A percentile compares a stretch with the other conserved stretches of the same genome.
These are phyloP conservation scores for Steatocranus sp. DNA, from an alignment of 2,797 vertebrate genomes.

Conservation along the genomic window DNA sequence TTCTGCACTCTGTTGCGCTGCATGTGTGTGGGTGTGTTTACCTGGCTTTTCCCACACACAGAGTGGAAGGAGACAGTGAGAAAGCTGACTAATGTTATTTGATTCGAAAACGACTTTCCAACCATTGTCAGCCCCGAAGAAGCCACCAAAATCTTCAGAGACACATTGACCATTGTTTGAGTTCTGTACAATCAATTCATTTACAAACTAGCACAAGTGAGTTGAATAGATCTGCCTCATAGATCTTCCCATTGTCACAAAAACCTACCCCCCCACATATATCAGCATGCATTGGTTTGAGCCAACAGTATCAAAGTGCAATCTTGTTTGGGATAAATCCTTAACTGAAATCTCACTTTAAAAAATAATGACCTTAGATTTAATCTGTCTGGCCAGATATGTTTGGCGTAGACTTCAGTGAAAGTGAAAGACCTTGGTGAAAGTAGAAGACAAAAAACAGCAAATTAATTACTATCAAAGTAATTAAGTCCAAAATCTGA, in stretches of 20 bases:
- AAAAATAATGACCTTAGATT: background rate
- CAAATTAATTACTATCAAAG: background rate
- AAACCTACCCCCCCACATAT: accelerated
- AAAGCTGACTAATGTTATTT: background rate
- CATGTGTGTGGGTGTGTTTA: background rate
- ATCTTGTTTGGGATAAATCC: background rate
- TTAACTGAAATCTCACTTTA: background rate
- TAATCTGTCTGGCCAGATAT: background rate
- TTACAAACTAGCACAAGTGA: background rate
- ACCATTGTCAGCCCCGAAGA: background rate
- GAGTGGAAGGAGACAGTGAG: background rate
- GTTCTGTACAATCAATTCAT: background rate
- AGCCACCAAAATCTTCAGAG: background rate
- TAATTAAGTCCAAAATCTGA: background rate
- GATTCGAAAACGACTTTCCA: background rate
- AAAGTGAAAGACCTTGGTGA: background rate
- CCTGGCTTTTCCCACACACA: background rate
- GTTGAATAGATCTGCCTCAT: background rate
- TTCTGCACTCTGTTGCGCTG: background rate
- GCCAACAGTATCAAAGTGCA: background rate
- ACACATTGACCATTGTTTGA: background rate
- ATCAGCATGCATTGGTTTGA: background rate
- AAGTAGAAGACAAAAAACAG: background rate
- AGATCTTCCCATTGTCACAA: background rate
- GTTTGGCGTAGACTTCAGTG: background rate